phyloP scores from a whole-genome alignment of 2,888 invertebrate genomes.

The Formica aserva region DNA sequence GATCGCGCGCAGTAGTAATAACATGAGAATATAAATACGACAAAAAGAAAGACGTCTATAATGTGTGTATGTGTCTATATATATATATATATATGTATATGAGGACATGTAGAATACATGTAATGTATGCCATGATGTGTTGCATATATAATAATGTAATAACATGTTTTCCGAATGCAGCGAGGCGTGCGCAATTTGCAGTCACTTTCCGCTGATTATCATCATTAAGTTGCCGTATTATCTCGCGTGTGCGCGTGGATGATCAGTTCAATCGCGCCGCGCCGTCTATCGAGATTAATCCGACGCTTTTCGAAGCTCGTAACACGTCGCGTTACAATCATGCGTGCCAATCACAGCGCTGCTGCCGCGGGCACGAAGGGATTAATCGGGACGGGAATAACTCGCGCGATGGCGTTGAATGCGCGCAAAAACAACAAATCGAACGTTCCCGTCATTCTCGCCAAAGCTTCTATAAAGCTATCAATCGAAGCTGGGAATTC shows the following conservation, averaged over 20 bases:
- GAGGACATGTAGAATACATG: neutral
- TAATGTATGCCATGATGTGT: slow-evolving; percentile 1
- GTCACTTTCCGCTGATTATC: slow-evolving; percentile 53
- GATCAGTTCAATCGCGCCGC: slow-evolving; percentile 46
- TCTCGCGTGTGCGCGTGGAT: slow-evolving; percentile 37
- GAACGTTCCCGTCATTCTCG: slow-evolving; percentile 5
- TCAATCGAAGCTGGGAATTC: slow-evolving; percentile 30
- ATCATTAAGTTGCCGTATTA: slow-evolving; percentile 53
- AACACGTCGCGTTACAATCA: slow-evolving; percentile 52
- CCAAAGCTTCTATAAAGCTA: neutral
- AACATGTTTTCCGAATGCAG: slow-evolving; percentile 36
- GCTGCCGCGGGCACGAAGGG: slow-evolving; percentile 45
- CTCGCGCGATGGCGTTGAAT: slow-evolving; percentile 41
- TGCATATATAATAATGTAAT: slow-evolving; percentile 39
- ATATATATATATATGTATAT: no score
- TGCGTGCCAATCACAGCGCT: slow-evolving; percentile 46
- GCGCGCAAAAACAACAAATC: slow-evolving; percentile 44
- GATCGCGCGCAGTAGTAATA: neutral
- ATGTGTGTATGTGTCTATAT: neutral
- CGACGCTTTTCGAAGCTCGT: slow-evolving; percentile 49
- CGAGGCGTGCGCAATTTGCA: slow-evolving; percentile 40
- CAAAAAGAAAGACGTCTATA: neutral
- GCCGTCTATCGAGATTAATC: slow-evolving; percentile 48
- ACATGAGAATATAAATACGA: neutral
- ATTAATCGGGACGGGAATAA: slow-evolving; percentile 50